phyloP scores from a whole-genome alignment of 2,797 vertebrate genomes.

The Sebastes jordani region DNA sequence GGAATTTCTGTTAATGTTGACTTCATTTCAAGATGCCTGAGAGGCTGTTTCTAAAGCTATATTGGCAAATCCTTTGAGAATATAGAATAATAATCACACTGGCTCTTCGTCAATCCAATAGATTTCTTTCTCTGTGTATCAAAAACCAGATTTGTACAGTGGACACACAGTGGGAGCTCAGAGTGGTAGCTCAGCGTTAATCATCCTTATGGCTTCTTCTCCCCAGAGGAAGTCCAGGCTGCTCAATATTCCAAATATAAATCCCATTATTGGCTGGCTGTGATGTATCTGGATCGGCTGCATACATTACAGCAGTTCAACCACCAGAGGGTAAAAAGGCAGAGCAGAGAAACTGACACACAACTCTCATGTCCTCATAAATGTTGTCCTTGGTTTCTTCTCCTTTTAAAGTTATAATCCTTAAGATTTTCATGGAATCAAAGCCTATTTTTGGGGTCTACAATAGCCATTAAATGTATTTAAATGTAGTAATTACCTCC shows the following conservation, averaged over 20 bases:
- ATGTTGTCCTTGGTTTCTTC: background rate
- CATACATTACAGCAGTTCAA: constrained; percentile 9
- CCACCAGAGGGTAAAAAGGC: constrained; percentile 1
- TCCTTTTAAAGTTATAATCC: background rate
- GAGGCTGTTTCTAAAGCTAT: background rate
- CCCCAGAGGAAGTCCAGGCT: constrained; percentile 27
- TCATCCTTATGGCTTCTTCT: constrained; percentile 12
- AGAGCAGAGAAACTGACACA: background rate
- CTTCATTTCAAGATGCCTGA: background rate
- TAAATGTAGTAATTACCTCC: background rate
- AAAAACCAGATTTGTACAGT: background rate
- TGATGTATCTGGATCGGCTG: constrained; percentile 30
- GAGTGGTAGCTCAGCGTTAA: constrained; percentile 13
- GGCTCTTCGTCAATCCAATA: constrained; percentile 1
- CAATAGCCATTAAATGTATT: background rate
- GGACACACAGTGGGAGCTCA: background rate
- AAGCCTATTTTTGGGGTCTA: background rate
- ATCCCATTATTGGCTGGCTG: constrained; percentile 36
- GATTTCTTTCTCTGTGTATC: background rate
- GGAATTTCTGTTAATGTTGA: background rate
- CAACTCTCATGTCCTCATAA: background rate
- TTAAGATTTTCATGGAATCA: background rate
- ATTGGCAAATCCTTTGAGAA: background rate
- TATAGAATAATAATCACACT: background rate
- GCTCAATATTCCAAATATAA: constrained; percentile 48